Percentiles rank a stretch among this genome's conserved stretches.
Evolutionary conservation across 2,113 vertebrate species (phyloP).

Genomic region (Sebastes fasciatus): DNA sequence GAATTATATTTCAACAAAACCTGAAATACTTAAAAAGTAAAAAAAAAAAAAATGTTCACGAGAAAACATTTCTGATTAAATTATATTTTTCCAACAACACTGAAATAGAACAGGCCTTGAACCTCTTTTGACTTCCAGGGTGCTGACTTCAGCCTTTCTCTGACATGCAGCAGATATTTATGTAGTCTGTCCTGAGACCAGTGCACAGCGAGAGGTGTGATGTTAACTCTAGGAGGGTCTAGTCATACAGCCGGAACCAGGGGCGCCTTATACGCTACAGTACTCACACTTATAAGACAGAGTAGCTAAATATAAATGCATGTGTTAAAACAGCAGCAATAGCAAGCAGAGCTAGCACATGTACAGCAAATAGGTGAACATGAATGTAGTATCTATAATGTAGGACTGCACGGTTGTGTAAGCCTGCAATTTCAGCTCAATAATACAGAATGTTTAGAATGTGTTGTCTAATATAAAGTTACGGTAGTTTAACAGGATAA

Average conservation of each 20-base stretch:
- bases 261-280: conserved; percentile 7
- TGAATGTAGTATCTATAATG: not conserved
- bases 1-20: conserved; percentile 47
- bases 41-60: conserved; percentile 1
- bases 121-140: conserved; percentile 11
- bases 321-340: conserved; percentile 66
- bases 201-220: conserved; percentile 59
- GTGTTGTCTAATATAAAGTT: not conserved
- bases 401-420: not conserved
- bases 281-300: conserved; percentile 26
- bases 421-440: not conserved
- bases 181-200: conserved; percentile 35
- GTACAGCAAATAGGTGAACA: conserved; percentile 58
- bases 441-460: not conserved
- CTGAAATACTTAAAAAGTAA: conserved; percentile 24
- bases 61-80: conserved; percentile 44
- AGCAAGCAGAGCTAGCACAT: conserved; percentile 73
- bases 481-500: not conserved
- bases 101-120: conserved; percentile 36
- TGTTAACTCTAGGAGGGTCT: conserved; percentile 43
- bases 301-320: conserved; percentile 50
- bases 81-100: conserved; percentile 45
- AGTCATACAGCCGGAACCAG: conserved; percentile 52
- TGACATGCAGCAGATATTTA: conserved; percentile 56
- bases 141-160: conserved; percentile 38